phyloP scores from a whole-genome alignment of 2,797 vertebrate genomes.

The Podarcis lilfordi region DNA sequence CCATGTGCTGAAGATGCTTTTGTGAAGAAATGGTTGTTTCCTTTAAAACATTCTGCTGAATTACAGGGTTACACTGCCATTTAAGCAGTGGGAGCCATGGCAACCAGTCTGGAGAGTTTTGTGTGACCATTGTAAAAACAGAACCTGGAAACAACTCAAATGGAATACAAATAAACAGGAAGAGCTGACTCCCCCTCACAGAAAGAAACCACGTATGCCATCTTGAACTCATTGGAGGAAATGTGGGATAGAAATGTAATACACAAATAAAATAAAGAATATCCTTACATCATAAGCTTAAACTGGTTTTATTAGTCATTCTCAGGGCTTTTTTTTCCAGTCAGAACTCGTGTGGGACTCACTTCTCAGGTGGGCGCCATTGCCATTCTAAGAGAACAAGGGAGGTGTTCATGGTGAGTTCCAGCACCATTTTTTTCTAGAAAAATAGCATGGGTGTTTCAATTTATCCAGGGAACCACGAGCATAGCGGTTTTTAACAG shows the following conservation, averaged over 20 bases:
- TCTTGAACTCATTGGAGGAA: not conserved
- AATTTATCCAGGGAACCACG: not conserved
- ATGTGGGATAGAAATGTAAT: not conserved
- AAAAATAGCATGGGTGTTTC: no score
- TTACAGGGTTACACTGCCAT: not conserved
- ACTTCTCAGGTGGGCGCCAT: no score
- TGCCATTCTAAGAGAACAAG: no score
- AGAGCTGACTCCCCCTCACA: not conserved
- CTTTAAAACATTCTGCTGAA: slow-evolving; percentile 1
- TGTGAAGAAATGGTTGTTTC: not conserved
- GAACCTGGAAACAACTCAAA: not conserved
- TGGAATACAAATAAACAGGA: slow-evolving; percentile 26
- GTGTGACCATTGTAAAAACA: slow-evolving; percentile 3
- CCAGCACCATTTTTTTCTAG: no score
- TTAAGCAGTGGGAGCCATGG: slow-evolving; percentile 13
- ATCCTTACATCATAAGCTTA: not conserved
- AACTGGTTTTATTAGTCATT: not conserved
- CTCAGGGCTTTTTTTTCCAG: not conserved
- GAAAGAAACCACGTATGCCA: not conserved
- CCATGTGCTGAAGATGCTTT: accelerated
- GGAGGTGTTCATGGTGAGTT: no score
- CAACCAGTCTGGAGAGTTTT: not conserved
- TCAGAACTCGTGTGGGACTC: no score
- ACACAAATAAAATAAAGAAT: not conserved
- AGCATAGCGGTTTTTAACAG: not conserved